Base-by-base conservation (phyloP, 2,888 invertebrate species). In the Sphaerophoria taeniata region DNA sequence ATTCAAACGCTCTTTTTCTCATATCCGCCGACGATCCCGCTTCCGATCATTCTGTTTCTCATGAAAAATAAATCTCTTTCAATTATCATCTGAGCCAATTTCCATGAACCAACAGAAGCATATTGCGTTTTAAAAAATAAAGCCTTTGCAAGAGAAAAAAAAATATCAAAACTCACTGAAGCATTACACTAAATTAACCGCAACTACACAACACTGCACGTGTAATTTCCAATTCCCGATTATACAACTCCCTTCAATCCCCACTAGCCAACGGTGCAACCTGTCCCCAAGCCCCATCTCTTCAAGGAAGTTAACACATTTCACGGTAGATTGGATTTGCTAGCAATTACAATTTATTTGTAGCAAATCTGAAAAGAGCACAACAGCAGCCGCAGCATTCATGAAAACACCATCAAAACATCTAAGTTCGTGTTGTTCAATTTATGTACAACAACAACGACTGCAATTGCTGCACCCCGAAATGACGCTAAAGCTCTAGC, bases 301-400 rank as follows among this genome's bases (percentile, higher is more conserved):
- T 84, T 80, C 75, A 67, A 80, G 84, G 84, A 85, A 85, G 80
- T 56, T 51, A 73, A 73, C 76, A 80, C 75, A 80, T 80, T 80
- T 85, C 76, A 76, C 63, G 67, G 69, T 61, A 76, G 80, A 85
- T 85, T 85, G 71, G 60, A 69, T 47, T 63, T 43, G 75, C 80
- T 51, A 14, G 72, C 76, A 72, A 80, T 76, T 72, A 63, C 69
- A 73, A 84, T 84, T 75, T 84, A 79, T 79, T 47, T 85, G 71
- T 60, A 75, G 79, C 79, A 70, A 70, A 79, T 58, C 73, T 69
- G 63, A 0, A 16, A n/a, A 51, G 45, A 61, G 51, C 49, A 53
- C 70, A 43, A 12, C 43, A 43, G 9, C 43, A 39, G 39, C 39
- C 6, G 31, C 36, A 58, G 36, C 43, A 74, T 71, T 60, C 83